phyloP scores from a whole-genome alignment of 2,888 invertebrate species.

The Acholoe squamosa region DNA sequence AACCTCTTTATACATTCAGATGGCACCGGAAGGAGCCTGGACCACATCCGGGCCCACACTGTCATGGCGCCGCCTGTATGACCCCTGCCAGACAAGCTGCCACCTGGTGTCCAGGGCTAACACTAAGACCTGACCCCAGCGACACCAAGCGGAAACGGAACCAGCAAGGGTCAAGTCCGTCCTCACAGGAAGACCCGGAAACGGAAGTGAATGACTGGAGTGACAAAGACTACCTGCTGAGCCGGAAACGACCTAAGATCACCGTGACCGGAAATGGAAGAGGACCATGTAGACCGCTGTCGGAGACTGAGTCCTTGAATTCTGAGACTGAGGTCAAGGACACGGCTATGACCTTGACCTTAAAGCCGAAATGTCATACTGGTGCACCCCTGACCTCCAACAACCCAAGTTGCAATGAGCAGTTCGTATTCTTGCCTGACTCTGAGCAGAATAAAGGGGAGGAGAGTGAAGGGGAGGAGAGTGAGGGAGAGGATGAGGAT shows the following conservation, averaged over 20 bases:
- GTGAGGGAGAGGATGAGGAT: constrained; percentile 37
- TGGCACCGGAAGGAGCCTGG: background rate
- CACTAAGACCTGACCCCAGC: background rate
- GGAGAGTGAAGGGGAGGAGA: background rate
- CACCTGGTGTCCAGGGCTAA: background rate
- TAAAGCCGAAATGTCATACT: background rate
- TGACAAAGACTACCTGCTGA: background rate
- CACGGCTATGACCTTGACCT: background rate
- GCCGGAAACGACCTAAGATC: constrained; percentile 5
- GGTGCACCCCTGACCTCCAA: background rate
- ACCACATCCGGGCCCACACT: background rate
- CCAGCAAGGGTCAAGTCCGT: background rate
- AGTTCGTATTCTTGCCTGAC: background rate
- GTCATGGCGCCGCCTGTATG: background rate
- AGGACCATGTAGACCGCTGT: background rate
- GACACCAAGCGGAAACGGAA: background rate
- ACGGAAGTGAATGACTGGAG: background rate
- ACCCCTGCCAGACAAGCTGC: background rate
- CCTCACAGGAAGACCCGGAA: background rate
- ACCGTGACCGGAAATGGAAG: background rate
- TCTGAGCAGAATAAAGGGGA: background rate
- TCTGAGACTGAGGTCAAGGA: background rate
- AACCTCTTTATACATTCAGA: too few species aligned
- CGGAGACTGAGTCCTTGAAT: background rate
- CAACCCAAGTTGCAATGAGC: background rate